Evolutionary conservation across 2,113 vertebrate species (phyloP).

Genomic region (Melanerpes formicivorus): DNA sequence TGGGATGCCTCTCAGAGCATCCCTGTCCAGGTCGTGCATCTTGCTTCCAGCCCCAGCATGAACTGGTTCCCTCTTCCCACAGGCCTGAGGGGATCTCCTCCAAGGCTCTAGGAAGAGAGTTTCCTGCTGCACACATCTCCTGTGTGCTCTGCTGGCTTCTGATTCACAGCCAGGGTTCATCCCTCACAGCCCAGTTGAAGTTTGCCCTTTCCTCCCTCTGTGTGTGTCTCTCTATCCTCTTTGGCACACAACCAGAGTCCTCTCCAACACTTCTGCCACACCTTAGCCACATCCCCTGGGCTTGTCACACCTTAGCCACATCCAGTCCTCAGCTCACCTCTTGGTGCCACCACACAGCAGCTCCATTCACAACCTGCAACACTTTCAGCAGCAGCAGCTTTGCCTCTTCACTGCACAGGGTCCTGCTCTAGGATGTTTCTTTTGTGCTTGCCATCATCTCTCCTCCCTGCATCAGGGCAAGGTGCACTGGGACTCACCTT

Average conservation of each 20-base stretch:
- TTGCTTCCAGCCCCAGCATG: not conserved
- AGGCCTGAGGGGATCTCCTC: not conserved
- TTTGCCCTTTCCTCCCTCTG: not conserved
- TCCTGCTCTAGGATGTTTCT: not conserved
- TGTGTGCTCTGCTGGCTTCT: not conserved
- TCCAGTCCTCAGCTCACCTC: not conserved
- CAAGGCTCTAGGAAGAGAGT: not conserved
- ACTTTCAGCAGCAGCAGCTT: not conserved
- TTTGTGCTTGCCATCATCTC: not conserved
- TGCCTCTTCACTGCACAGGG: not conserved
- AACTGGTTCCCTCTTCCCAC: not conserved
- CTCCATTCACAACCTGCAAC: not conserved
- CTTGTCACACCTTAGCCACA: not conserved
- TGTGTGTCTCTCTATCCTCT: not conserved
- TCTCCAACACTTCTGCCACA: not conserved
- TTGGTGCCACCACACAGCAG: not conserved
- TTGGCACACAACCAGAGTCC: rapidly evolving
- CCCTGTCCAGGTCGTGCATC: rapidly evolving
- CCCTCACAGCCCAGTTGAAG: not conserved
- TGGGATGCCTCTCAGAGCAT: not conserved
- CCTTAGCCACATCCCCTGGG: not conserved
- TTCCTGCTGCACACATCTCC: not conserved
- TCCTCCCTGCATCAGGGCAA: not conserved
- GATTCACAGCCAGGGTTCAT: not conserved
- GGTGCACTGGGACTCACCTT: not conserved